Percentiles rank a stretch among this genome's conserved stretches.
These are phyloP conservation scores for Agrotis clavis DNA, from an alignment of 2,888 invertebrate genomes.

Conservation along the genomic window DNA sequence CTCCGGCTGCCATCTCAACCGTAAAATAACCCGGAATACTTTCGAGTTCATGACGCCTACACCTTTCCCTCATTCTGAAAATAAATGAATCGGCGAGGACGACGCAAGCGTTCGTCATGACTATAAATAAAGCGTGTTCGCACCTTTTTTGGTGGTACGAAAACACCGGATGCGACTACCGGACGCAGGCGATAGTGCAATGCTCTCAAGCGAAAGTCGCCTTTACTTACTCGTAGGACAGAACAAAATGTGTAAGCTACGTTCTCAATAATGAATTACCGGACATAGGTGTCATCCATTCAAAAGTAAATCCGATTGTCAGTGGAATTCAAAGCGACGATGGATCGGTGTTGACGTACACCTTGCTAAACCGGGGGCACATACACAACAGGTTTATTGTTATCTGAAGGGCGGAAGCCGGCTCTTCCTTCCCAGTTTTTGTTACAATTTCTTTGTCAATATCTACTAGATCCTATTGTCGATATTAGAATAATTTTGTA, in stretches of 20 bases:
- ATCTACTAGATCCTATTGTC: conserved; percentile 51
- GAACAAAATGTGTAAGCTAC: conserved; percentile 70
- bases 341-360: conserved; percentile 73
- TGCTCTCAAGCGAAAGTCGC: conserved; percentile 83
- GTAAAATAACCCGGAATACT: conserved; percentile 71
- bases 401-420: conserved; percentile 65
- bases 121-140: conserved; percentile 88
- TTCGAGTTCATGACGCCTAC: conserved; percentile 77
- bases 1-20: conserved; percentile 50
- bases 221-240: conserved; percentile 69
- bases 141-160: conserved; percentile 90
- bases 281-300: conserved; percentile 84
- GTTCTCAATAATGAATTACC: conserved; percentile 77
- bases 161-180: conserved; percentile 89
- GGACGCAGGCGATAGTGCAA: conserved; percentile 85
- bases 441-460: conserved; percentile 62
- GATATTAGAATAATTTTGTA: conserved; percentile 66
- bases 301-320: conserved; percentile 82
- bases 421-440: conserved; percentile 73
- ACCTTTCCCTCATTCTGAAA: conserved; percentile 82
- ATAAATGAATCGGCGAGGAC: conserved; percentile 82
- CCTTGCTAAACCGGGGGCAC: conserved; percentile 65
- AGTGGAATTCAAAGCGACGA: conserved; percentile 72
- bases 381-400: conserved; percentile 76
- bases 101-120: conserved; percentile 84